phyloP scores from a whole-genome alignment of 2,888 invertebrate species.

The Plagodis dolabraria region DNA sequence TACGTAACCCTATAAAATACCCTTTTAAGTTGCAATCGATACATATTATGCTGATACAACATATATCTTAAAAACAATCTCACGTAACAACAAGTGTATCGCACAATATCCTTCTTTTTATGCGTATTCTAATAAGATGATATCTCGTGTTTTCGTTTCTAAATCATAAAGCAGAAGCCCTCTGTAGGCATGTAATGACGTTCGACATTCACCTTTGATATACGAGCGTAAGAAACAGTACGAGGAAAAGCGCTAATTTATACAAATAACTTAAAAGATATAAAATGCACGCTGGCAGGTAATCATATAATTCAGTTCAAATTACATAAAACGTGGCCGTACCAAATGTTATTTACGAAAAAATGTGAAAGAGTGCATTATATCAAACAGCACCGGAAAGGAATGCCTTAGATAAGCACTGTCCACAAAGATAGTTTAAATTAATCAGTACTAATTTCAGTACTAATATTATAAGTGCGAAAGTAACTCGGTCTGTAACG shows the following conservation, averaged over 20 bases:
- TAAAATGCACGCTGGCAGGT: constrained; percentile 15
- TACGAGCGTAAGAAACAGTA: constrained; percentile 21
- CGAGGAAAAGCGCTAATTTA: constrained; percentile 25
- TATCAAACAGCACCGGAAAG: too few species aligned
- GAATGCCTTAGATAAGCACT: too few species aligned
- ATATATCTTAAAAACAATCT: background rate
- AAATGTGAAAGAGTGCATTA: background rate
- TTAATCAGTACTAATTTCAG: too few species aligned
- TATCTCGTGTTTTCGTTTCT: constrained; percentile 6
- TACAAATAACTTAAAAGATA: constrained; percentile 21
- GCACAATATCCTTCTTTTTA: background rate
- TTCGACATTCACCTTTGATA: constrained; percentile 17
- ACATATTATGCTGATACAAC: background rate
- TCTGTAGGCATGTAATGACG: constrained; percentile 3
- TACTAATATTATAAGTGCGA: too few species aligned
- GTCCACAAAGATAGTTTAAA: too few species aligned
- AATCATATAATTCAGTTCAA: constrained; percentile 25
- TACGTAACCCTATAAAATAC: too few species aligned
- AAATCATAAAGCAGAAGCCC: constrained; percentile 10
- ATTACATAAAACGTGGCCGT: constrained; percentile 2
- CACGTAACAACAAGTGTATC: too few species aligned
- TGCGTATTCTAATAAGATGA: constrained; percentile 3
- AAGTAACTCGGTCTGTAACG: too few species aligned
- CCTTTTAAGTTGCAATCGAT: background rate
- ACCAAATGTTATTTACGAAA: background rate